Percentiles rank a stretch among this genome's conserved stretches.
phyloP scores from a whole-genome alignment of 2,888 invertebrate genomes.

The Eupeodes latifasciatus region DNA sequence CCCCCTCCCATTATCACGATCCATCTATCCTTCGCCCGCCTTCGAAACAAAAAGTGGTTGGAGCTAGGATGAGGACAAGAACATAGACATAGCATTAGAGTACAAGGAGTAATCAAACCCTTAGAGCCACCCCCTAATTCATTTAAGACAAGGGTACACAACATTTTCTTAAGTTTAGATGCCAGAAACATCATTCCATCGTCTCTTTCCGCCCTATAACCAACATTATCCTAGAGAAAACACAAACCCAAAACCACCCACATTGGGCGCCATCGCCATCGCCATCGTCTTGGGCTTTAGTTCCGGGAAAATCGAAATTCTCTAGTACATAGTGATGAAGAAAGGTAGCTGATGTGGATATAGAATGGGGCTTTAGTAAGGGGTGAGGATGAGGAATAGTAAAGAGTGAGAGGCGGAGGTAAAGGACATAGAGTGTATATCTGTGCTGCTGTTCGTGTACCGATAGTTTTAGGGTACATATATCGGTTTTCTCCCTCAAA shows the following conservation, averaged over 20 bases:
- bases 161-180: constrained; percentile 77
- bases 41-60: constrained; percentile 26
- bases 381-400: neutral
- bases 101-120: constrained; percentile 74
- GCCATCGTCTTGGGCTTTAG: constrained; percentile 71
- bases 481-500: constrained; percentile 71
- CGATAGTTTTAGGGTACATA: constrained; percentile 76
- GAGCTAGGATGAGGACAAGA: constrained; percentile 33
- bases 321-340: constrained; percentile 71
- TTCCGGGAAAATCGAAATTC: constrained; percentile 76
- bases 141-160: constrained; percentile 76
- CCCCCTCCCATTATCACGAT: neutral
- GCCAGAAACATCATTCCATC: constrained; percentile 74
- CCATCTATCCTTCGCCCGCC: too few species aligned
- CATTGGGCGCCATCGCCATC: constrained; percentile 70
- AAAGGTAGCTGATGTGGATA: constrained; percentile 34
- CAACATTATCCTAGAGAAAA: constrained; percentile 41
- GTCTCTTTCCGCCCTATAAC: constrained; percentile 3
- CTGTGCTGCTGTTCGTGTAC: constrained; percentile 68
- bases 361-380: constrained; percentile 7
- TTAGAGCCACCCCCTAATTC: constrained; percentile 76
- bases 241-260: constrained; percentile 35
- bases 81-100: constrained; percentile 72
- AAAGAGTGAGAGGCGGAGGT: constrained; percentile 43
- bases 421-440: constrained; percentile 69